phyloP scores from a whole-genome alignment of 2,888 invertebrate species.

The Andrena flavipes region DNA sequence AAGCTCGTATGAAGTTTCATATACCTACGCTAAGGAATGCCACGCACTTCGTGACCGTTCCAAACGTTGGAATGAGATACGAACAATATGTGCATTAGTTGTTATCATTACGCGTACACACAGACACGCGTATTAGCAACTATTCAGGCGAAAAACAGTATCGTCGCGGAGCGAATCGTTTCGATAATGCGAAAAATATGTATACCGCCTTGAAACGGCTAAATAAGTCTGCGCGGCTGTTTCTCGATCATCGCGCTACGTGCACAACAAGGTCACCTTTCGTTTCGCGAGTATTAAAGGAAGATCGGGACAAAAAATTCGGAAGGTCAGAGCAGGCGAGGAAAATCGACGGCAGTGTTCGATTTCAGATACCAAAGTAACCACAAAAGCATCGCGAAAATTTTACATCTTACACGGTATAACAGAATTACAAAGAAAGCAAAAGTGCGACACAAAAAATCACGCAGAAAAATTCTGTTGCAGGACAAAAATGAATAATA shows the following conservation, averaged over 20 bases:
- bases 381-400: too few species aligned
- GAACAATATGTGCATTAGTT: background rate
- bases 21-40: too few species aligned
- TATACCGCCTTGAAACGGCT: background rate
- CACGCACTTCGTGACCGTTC: background rate
- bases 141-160: background rate
- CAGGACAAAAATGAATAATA: too few species aligned
- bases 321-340: background rate
- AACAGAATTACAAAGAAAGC: too few species aligned
- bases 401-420: too few species aligned
- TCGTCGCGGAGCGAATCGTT: background rate
- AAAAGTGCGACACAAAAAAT: too few species aligned
- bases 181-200: background rate
- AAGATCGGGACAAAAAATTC: background rate
- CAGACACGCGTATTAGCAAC: background rate
- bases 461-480: too few species aligned
- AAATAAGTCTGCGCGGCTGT: slow-evolving; percentile 7
- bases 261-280: background rate
- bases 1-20: too few species aligned
- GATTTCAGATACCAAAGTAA: background rate
- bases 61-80: background rate
- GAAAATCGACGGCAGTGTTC: background rate
- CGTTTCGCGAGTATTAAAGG: background rate
- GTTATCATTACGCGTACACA: background rate
- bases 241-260: background rate